Conservation (phyloP, 2,113 vertebrate species). For the Cryptomyrus ogoouensis region DNA sequence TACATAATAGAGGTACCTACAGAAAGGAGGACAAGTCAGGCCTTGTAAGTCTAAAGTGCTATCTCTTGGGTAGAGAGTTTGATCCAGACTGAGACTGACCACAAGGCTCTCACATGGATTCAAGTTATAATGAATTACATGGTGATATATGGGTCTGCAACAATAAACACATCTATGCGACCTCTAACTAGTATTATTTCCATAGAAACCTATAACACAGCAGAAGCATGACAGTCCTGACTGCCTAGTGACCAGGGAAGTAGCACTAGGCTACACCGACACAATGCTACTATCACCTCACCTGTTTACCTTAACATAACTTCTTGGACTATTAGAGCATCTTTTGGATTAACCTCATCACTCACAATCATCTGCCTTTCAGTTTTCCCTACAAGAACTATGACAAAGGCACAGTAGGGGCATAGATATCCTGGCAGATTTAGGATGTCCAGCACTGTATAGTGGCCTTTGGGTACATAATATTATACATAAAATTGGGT, state of each 20-base stretch:
- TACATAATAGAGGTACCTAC: not conserved
- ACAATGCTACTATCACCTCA: not conserved
- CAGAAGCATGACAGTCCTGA: not conserved
- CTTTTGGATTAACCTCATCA: not conserved
- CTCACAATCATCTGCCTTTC: not conserved
- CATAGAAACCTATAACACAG: not conserved
- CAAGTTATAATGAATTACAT: not conserved
- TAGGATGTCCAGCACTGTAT: not conserved
- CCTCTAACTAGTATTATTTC: not conserved
- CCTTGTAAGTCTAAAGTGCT: not conserved
- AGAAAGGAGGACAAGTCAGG: not conserved
- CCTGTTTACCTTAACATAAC: not conserved
- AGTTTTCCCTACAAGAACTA: not conserved
- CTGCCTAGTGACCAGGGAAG: not conserved
- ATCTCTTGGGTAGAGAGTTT: not conserved
- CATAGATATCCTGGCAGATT: not conserved
- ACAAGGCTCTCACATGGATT: not conserved
- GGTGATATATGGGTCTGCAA: not conserved
- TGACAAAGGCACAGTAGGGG: not conserved
- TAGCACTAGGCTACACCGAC: not conserved
- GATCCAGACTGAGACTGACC: not conserved
- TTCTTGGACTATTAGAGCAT: not conserved
- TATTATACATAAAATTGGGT: not conserved
- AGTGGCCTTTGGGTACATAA: not conserved
- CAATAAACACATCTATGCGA: not conserved